Evolutionary conservation across 2,888 invertebrate genomes (phyloP).

Genomic region (Gortyna flavago): DNA sequence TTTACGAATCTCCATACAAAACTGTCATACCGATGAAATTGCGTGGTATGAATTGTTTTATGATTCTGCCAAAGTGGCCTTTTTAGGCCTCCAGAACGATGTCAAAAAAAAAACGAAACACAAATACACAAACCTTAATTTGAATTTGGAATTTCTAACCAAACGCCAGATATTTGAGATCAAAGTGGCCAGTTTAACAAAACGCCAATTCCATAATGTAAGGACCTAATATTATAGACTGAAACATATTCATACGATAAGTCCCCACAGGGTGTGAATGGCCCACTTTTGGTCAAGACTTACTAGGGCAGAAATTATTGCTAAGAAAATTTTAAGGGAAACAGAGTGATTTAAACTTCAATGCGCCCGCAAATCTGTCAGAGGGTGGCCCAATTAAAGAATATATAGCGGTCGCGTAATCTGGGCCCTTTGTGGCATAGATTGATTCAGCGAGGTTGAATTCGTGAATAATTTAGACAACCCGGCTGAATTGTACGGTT

Average conservation of each 20-base stretch:
- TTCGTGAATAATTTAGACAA: conserved; percentile 78
- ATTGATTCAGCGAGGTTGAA: conserved; percentile 80
- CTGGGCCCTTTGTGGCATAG: conserved; percentile 71
- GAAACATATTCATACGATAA: not conserved
- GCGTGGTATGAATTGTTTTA: too few species aligned
- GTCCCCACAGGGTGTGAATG: not conserved
- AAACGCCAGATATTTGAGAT: too few species aligned
- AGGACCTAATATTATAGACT: not conserved
- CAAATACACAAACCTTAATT: too few species aligned
- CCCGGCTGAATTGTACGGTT: conserved; percentile 70
- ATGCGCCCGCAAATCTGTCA: conserved; percentile 60
- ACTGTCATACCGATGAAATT: too few species aligned
- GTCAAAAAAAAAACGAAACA: too few species aligned
- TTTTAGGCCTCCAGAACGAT: too few species aligned
- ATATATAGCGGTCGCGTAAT: conserved; percentile 78
- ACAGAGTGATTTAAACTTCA: conserved; percentile 49
- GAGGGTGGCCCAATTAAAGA: conserved; percentile 71
- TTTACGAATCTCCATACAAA: too few species aligned
- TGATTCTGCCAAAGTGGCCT: too few species aligned
- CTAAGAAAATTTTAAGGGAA: conserved; percentile 28
- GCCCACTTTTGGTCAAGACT: not conserved
- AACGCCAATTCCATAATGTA: too few species aligned
- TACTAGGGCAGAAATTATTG: conserved; percentile 14
- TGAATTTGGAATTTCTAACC: too few species aligned
- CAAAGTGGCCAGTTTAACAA: too few species aligned